Base-by-base conservation (phyloP, 2,888 invertebrate genomes). In the Microctonus hyperodae region DNA sequence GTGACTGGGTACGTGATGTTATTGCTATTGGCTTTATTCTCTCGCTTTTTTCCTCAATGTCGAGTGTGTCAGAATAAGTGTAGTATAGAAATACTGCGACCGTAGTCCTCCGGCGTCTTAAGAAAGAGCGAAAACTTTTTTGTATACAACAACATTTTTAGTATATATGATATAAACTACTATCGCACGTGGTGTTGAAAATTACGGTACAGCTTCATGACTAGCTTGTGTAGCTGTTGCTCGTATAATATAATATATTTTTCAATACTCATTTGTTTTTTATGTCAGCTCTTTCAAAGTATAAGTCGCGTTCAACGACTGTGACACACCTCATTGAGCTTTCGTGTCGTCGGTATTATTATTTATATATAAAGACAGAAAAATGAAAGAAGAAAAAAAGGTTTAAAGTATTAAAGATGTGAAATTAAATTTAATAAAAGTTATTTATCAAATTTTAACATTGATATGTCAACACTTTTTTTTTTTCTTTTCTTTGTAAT, bases 1-100 rank as follows among this genome's bases (percentile, higher is more conserved):
- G 48, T 60, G 59, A 60, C 59, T 60, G n/a, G 59, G 28, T 60
- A 48, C 48, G 44, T 60, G 59, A 44, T 40, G 48, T 60, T 60
- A 60, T 60, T 60, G 59, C 59, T 44, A 44, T 44, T 44, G 44
- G 16, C 44, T 28, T 44, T n/a, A 10, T n/a, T 25, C 59, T 48
- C 6, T 31, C 28, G 3, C 28, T 28, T 28, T 28, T 28, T 28
- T 11, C 48, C 31, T 40, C 20, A 16, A 23, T n/a, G 40, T 33
- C 23, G 55, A 28, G 16, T 33, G 20, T n/a, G 28, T 6, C 5
- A 7, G 44, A 44, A 16, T 7, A n/a, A 20, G 16, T 16, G 9
- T 44, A 44, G 44, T 16, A 7, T n/a, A 16, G 44, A 16, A 2
- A 44, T 16, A n/a, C 16, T n/a, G 44, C 44, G 16, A 16, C 16